Conservation (phyloP, 2,113 vertebrate species). For the Seriola rivoliana region DNA sequence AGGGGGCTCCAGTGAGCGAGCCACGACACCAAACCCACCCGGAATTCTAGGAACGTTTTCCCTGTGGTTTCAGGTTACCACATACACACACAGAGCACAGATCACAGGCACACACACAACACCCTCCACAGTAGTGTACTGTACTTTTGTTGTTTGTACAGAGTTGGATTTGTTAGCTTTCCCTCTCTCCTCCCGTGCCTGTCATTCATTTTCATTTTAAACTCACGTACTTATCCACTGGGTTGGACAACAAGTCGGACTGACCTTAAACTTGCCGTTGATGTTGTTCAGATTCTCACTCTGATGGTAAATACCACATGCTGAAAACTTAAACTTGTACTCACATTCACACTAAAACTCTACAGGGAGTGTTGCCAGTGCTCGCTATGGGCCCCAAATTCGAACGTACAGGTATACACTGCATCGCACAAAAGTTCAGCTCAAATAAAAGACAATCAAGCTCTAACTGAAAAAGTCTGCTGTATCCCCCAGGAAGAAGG, state of each 20-base stretch:
- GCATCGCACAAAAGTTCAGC: slow-evolving; percentile 25
- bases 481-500: slow-evolving; percentile 35
- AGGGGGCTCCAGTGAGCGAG: slow-evolving; percentile 74
- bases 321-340: slow-evolving; percentile 39
- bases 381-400: slow-evolving; percentile 1
- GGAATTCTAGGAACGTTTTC: slow-evolving; percentile 84
- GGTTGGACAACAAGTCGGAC: slow-evolving; percentile 45
- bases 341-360: slow-evolving; percentile 52
- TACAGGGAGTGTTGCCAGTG: slow-evolving; percentile 30
- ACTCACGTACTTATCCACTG: slow-evolving; percentile 48
- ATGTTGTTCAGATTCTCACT: slow-evolving; percentile 56
- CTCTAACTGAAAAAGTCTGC: slow-evolving; percentile 29
- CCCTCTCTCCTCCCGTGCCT: slow-evolving; percentile 51
- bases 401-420: slow-evolving; percentile 20
- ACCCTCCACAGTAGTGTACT: slow-evolving; percentile 76
- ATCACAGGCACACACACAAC: slow-evolving; percentile 64
- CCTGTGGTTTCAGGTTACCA: slow-evolving; percentile 81
- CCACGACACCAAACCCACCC: slow-evolving; percentile 80
- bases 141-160: slow-evolving; percentile 80
- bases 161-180: slow-evolving; percentile 71
- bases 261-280: slow-evolving; percentile 34
- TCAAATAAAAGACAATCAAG: slow-evolving; percentile 20
- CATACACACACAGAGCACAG: slow-evolving; percentile 66
- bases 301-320: slow-evolving; percentile 63
- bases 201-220: slow-evolving; percentile 66